A percentile compares a stretch with the other conserved stretches of the same genome.
These are phyloP conservation scores for Gila robusta DNA, from an alignment of 2,797 vertebrate genomes.

Conservation along the genomic window DNA sequence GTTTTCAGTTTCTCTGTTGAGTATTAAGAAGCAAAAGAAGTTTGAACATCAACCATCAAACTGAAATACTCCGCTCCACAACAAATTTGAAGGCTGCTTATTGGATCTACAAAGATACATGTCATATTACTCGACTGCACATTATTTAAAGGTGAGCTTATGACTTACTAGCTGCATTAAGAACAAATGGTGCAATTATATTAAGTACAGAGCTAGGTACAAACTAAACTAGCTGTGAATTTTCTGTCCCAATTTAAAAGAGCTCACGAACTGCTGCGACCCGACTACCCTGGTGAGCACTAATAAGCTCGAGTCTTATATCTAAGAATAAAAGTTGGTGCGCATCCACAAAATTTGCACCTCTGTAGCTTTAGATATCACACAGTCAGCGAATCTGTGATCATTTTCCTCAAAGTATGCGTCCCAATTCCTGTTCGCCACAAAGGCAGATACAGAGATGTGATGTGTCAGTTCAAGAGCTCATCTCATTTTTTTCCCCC, in stretches of 20 bases:
- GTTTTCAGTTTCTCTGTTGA: not conserved
- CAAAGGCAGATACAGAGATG: slow-evolving; percentile 18
- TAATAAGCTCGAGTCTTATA: slow-evolving; percentile 18
- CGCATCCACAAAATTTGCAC: not conserved
- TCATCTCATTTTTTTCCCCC: not conserved
- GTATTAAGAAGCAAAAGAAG: not conserved
- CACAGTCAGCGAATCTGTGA: slow-evolving; percentile 38
- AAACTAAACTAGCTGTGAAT: slow-evolving; percentile 7
- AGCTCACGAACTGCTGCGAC: not conserved
- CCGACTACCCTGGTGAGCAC: not conserved
- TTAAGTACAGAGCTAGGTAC: not conserved
- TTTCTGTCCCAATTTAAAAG: slow-evolving; percentile 25
- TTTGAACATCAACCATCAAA: not conserved
- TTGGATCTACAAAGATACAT: slow-evolving; percentile 1
- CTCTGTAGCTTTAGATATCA: slow-evolving; percentile 33
- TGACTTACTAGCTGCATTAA: not conserved
- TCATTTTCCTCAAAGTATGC: slow-evolving; percentile 13
- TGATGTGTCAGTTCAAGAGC: slow-evolving; percentile 8
- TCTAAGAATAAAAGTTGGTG: slow-evolving; percentile 26
- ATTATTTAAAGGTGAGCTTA: not conserved
- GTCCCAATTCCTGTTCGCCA: slow-evolving; percentile 14
- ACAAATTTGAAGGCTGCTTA: not conserved
- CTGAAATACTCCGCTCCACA: not conserved
- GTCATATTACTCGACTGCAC: not conserved
- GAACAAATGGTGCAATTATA: not conserved